Evolutionary conservation across 2,797 vertebrate species (phyloP).

Genomic region (Adelosebastes latens): DNA sequence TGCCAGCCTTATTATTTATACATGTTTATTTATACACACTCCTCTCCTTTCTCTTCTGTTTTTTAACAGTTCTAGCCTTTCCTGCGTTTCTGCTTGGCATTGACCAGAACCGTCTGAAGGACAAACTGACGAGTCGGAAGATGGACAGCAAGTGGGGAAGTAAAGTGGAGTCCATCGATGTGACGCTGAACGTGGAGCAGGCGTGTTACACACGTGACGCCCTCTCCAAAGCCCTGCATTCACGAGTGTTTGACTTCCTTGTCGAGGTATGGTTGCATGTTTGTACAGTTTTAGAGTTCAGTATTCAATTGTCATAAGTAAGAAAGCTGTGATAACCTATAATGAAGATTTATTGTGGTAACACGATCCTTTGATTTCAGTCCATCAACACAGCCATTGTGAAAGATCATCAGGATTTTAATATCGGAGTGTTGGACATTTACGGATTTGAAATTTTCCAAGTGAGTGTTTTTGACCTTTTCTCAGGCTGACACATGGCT

Average conservation of each 20-base stretch:
- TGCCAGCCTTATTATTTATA: neutral
- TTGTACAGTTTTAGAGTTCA: neutral
- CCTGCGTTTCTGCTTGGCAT: constrained; percentile 96
- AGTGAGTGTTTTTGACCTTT: constrained; percentile 77
- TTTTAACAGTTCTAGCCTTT: constrained; percentile 91
- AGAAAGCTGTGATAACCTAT: neutral
- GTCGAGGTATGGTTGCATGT: constrained; percentile 88
- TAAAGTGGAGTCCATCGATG: constrained; percentile 93
- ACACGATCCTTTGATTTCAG: constrained; percentile 77
- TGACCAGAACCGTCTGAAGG: constrained; percentile 92
- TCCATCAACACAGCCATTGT: constrained; percentile 98
- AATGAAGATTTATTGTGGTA: neutral
- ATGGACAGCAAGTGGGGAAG: constrained; percentile 99
- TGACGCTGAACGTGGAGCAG: constrained; percentile 97
- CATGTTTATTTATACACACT: neutral
- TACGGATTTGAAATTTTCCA: constrained; percentile 99
- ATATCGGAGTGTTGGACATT: constrained; percentile 96
- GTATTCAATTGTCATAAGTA: neutral
- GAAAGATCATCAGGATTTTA: constrained; percentile 94
- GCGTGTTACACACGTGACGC: constrained; percentile 97
- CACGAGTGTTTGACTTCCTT: constrained; percentile 93
- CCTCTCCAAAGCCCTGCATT: constrained; percentile 93
- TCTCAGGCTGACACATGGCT: constrained; percentile 9
- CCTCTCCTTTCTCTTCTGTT: neutral
- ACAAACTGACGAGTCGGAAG: constrained; percentile 96